Base-by-base conservation (phyloP, 2,888 invertebrate genomes). In the Arrhopalites spinosus region DNA sequence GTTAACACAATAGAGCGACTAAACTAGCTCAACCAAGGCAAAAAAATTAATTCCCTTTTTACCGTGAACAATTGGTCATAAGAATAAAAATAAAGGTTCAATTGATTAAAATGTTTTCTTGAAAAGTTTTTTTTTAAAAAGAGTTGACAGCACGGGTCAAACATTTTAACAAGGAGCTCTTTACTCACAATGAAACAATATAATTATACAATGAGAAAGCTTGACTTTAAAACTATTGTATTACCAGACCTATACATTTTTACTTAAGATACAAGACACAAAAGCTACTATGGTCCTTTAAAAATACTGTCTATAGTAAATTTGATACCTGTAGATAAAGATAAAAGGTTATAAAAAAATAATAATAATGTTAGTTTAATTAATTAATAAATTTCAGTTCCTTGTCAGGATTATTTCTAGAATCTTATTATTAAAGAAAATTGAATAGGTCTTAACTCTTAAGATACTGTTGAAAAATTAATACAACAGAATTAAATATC, bases 71-170 rank as follows among this genome's bases (percentile, higher is more conserved):
- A 59, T 59, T 59, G 59, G 59, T 23, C 25, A 23, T 59, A 23
- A 59, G 23, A 7, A 59, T 59, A 59, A 59, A 23, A 59, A 11
- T 23, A 59, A 59, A 59, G n/a, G 45, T 36, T 45, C n/a, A n/a
- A 70, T 56, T 70, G 70, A 70, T 70, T 70, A 70, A 70, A 70
- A 70, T 70, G 70, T 70, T 69, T 20, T 20, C 2, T 11, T 3
- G 23, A 23, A 11, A 25, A 70, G 53, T 30, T 56, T 36, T 56
- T n/a, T n/a, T n/a, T n/a, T n/a, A n/a, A n/a, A n/a, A n/a, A n/a
- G 27, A 27, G 70, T 56, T 53, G 69, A 69, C 69, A 69, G 69
- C 7, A 50, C 45, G 70, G 70, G 70, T 70, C 70, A 70, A 23
- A 23, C 53, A 53, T 3, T n/a, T 17, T 23, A 36, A 36, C n/a